Base-by-base conservation (phyloP, 2,888 invertebrate genomes). In the Calameuta pallipes region DNA sequence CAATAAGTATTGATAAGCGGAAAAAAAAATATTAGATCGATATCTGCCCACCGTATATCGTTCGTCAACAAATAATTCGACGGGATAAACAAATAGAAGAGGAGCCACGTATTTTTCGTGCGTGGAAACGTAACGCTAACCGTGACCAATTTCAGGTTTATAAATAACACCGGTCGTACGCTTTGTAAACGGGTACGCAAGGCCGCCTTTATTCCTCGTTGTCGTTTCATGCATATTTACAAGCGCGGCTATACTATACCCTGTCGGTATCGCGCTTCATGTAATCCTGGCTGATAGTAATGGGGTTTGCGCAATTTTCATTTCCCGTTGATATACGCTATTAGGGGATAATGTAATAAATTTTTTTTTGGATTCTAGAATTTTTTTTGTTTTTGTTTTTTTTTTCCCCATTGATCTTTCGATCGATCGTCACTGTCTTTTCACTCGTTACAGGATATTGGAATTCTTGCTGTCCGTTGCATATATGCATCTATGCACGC, bases 151-250 rank as follows among this genome's bases (percentile, higher is more conserved):
- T 23, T 56, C 56, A 23, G 56, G 56, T 23, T 23, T 56, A 56
- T 56, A 56, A 56, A 56, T 56, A 56, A 56, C 56, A 23, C 23
- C 56, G 23, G 56, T 9, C 56, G 56, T 56, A 23, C 56, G 56
- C 56, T 56, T 56, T 23, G 23, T 56, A 23, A 23, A 56, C 23
- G 56, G 56, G 23, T 56, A 23, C 56, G 56, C 56, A 23, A 56
- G 56, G 36, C 69, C 71, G 41, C 35, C 69, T 77, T 74, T 77
- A 56, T 76, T 76, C 34, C 35, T 69, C 76, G 70, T 71, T 70
- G 36, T 70, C 37, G 56, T 30, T 75, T 36, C 68, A 75, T n/a
- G 31, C 15, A 36, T 75, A 33, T 41, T 56, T 30, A 73, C 35
- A 34, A 69, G 74, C 56, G 23, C 23, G 56, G 15, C 41, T 41